phyloP scores from a whole-genome alignment of 2,888 invertebrate species.

The Saturnia pavonia region DNA sequence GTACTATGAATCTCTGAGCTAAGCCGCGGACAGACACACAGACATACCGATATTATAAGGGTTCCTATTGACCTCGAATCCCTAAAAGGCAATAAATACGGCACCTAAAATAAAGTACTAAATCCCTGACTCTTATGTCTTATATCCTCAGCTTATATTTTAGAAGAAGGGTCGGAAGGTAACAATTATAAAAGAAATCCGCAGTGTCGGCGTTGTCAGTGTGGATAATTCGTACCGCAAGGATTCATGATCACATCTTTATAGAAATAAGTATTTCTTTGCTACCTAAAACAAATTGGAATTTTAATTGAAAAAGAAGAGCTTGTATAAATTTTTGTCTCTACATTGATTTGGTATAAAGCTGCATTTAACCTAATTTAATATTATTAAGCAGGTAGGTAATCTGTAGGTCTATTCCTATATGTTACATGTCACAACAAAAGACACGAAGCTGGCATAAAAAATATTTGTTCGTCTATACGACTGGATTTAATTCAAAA shows the following conservation, averaged over 20 bases:
- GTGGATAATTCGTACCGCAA: background rate
- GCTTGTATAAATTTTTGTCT: background rate
- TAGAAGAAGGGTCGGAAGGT: background rate
- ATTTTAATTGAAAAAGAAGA: background rate
- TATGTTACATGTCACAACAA: no score
- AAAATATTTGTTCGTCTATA: no score
- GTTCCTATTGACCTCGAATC: no score
- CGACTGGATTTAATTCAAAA: no score
- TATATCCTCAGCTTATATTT: background rate
- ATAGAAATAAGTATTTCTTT: background rate
- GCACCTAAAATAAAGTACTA: background rate
- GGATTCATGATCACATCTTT: background rate
- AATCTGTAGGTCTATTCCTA: no score
- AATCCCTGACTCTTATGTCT: background rate
- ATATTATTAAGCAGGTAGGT: no score
- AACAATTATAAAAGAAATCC: constrained; percentile 15
- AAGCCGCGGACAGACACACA: no score
- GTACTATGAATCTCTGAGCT: no score
- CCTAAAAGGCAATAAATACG: no score
- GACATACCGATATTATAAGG: no score
- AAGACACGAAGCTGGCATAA: no score
- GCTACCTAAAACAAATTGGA: background rate
- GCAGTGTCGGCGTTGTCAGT: background rate
- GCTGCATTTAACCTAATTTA: no score
- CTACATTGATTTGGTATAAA: background rate